phyloP scores from a whole-genome alignment of 2,797 vertebrate genomes.

The Clarias platycephalus region DNA sequence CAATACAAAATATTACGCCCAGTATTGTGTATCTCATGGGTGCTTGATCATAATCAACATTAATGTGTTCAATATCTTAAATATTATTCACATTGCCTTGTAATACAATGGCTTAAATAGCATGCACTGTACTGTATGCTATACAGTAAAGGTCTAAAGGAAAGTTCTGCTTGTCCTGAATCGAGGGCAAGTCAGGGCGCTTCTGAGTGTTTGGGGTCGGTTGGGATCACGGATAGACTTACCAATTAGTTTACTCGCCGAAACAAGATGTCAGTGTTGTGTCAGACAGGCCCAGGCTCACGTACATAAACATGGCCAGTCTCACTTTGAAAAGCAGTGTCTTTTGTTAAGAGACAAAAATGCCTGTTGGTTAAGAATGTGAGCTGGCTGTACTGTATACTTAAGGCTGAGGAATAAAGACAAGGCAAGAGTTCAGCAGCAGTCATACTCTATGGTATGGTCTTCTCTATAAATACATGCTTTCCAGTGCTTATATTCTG shows the following conservation, averaged over 20 bases:
- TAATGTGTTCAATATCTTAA: neutral
- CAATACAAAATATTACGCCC: neutral
- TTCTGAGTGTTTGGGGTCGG: neutral
- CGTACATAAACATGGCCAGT: constrained; percentile 62
- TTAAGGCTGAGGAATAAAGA: constrained; percentile 53
- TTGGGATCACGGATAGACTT: neutral
- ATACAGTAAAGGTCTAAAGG: neutral
- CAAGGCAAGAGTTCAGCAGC: constrained; percentile 31
- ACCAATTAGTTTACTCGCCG: neutral
- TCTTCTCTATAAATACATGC: neutral
- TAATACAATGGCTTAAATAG: neutral
- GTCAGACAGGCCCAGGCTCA: neutral
- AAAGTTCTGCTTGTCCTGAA: neutral
- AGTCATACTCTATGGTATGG: neutral
- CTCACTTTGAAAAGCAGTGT: constrained; percentile 39
- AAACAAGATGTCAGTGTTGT: constrained; percentile 2
- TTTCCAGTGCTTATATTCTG: neutral
- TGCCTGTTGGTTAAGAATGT: constrained; percentile 43
- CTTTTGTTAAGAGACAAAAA: constrained; percentile 45
- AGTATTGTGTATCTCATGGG: no score
- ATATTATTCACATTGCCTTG: neutral
- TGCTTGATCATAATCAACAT: neutral
- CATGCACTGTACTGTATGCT: no score
- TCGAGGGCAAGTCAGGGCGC: neutral
- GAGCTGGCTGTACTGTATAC: constrained; percentile 12